Conservation (phyloP, 2,888 invertebrate genomes). For the Temnothorax rugatulus region DNA sequence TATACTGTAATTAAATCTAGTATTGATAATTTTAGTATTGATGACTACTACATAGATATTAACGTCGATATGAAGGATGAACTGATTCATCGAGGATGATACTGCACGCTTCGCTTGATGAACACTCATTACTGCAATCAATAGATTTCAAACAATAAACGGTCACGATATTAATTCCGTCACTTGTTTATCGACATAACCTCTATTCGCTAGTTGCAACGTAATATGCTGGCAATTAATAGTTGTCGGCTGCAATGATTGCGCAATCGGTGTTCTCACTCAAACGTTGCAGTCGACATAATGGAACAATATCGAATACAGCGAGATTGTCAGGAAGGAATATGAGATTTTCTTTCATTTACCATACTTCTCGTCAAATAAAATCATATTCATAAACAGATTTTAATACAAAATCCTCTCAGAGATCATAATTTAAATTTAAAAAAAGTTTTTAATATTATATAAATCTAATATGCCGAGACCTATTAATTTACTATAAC, state of each 20-base stretch:
- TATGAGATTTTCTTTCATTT: not conserved
- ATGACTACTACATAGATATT: not conserved
- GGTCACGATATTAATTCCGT: constrained; percentile 41
- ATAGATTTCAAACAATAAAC: constrained; percentile 52
- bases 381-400: not conserved
- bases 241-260: constrained; percentile 25
- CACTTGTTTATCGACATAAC: constrained; percentile 42
- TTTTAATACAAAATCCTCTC: not conserved
- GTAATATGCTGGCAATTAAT: constrained; percentile 46
- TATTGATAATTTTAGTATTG: not conserved
- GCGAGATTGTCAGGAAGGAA: not conserved
- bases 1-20: constrained; percentile 20
- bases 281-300: constrained; percentile 17
- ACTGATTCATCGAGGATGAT: constrained; percentile 42
- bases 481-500: not conserved
- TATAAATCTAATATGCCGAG: not conserved
- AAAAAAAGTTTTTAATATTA: not conserved
- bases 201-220: constrained; percentile 37
- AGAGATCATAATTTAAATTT: not conserved
- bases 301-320: not conserved
- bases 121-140: constrained; percentile 40
- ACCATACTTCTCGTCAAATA: not conserved
- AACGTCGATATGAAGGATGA: not conserved
- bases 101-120: constrained; percentile 14
- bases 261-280: constrained; percentile 32